These are phyloP conservation scores for Albula glossodonta DNA, from an alignment of 2,113 vertebrate species.

Conservation along the genomic window DNA sequence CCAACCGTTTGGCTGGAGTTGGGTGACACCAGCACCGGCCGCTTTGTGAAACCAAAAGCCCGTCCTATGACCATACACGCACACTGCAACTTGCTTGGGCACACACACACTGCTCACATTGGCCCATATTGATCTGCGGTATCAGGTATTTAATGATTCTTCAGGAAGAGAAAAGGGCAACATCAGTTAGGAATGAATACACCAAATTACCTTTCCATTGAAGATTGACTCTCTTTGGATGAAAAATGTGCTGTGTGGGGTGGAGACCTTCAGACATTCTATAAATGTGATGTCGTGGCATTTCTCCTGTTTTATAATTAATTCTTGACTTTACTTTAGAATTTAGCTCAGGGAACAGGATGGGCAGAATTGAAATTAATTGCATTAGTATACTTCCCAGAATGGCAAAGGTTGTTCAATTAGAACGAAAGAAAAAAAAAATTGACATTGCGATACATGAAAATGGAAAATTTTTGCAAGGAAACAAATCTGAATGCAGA, in stretches of 20 bases:
- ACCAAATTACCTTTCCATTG: background rate
- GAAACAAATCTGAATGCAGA: background rate
- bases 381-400: background rate
- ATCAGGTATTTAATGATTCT: slow-evolving; percentile 31
- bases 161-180: slow-evolving; percentile 22
- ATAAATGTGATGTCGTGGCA: slow-evolving; percentile 18
- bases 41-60: background rate
- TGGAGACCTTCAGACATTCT: background rate
- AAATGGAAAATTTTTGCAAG: background rate
- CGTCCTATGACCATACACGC: background rate
- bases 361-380: background rate
- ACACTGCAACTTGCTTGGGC: background rate
- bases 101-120: background rate
- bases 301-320: background rate
- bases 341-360: slow-evolving; percentile 8
- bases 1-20: too few species aligned
- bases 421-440: background rate
- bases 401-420: background rate
- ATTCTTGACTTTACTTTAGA: background rate
- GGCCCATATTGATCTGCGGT: slow-evolving; percentile 20
- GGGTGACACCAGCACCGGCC: too few species aligned
- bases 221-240: background rate
- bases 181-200: slow-evolving; percentile 7
- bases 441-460: background rate
- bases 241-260: background rate